Evolutionary conservation across 2,888 invertebrate species (phyloP).

Genomic region (Ganaspis brasiliensis): DNA sequence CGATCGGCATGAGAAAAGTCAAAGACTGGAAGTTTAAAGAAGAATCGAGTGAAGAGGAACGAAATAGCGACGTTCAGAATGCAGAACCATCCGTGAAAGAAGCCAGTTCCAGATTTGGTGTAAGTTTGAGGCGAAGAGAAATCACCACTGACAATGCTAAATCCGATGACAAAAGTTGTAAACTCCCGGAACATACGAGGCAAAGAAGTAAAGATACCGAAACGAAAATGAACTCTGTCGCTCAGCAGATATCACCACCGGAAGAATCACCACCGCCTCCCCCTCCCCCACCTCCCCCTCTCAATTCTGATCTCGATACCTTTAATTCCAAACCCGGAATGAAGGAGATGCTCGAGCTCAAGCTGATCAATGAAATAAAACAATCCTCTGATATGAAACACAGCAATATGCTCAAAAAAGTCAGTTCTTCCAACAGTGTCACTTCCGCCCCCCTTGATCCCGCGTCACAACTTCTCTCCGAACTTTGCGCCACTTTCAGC

Average conservation of each 20-base stretch:
- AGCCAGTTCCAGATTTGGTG: conserved; percentile 87
- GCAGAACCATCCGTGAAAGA: conserved; percentile 87
- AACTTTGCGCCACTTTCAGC: conserved; percentile 92
- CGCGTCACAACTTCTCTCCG: conserved; percentile 90
- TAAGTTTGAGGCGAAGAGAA: conserved; percentile 86
- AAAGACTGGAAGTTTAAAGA: conserved; percentile 69
- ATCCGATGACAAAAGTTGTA: conserved; percentile 73
- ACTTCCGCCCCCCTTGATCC: conserved; percentile 84
- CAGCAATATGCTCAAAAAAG: conserved; percentile 80
- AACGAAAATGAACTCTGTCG: conserved; percentile 78
- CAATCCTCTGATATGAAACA: conserved; percentile 87
- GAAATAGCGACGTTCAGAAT: conserved; percentile 80
- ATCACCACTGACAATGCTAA: conserved; percentile 82
- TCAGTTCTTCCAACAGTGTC: conserved; percentile 63
- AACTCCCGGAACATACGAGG: conserved; percentile 77
- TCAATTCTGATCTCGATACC: conserved; percentile 59
- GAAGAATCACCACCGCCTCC: conserved; percentile 77
- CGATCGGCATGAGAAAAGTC: conserved; percentile 71
- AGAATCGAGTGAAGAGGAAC: conserved; percentile 59
- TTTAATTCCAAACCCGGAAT: conserved; percentile 83
- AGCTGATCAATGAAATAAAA: conserved; percentile 92
- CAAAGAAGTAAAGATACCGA: conserved; percentile 76
- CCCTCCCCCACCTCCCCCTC: conserved; percentile 78
- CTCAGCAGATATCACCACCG: conserved; percentile 80
- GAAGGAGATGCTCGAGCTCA: conserved; percentile 92